Evolutionary conservation across 2,797 vertebrate species (phyloP), one percentile per base, ranked within the genome.

Genomic region (Oceanodroma leucorhoa): DNA sequence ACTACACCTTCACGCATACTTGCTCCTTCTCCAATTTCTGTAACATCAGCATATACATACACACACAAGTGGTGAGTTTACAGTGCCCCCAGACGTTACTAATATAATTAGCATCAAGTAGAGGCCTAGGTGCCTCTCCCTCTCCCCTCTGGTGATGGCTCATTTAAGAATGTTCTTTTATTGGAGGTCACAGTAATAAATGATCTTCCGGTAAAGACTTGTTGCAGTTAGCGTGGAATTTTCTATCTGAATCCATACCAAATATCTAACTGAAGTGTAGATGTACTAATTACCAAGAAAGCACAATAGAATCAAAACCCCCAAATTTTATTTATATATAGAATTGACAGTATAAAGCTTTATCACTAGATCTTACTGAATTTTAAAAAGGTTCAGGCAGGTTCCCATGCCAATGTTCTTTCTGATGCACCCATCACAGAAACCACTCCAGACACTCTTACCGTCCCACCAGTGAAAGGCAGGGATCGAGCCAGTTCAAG

Each of bases 1-100:
- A 18, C 76, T 57, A 70, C 84, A 86, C 53, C 43, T 93, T 80
- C 93, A 82, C 1, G 3, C 23, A 34, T 40, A 80, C 85, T 71
- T 92, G 72, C 54, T 93, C 40, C 83, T 86, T 82, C 84, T 91
- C 87, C 65, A 48, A 10, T 64, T 87, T 79, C 94, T 92, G 67
- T 84, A 76, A 24, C 53, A 76, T 64, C 84, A 94, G 86, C 86
- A 93, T 51, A 73, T 32, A 50, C 23, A 40, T 12, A 30, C 57
- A 72, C 10, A 30, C 57, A 72, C 10, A 77, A 94, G 85, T 26
- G 48, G 38, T 62, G 92, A 96, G 90, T 96, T 94, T 84, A 87
- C 69, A 83, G 90, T 81, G 93, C 89, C 94, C 93, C 80, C 69
- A 93, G 86, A 95, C 7, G 55, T 90, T 60, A 84, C 57, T 83